Percentiles rank a stretch among this genome's conserved stretches.
Evolutionary conservation across 2,888 invertebrate species (phyloP).

Genomic region (Germaria angustata): DNA sequence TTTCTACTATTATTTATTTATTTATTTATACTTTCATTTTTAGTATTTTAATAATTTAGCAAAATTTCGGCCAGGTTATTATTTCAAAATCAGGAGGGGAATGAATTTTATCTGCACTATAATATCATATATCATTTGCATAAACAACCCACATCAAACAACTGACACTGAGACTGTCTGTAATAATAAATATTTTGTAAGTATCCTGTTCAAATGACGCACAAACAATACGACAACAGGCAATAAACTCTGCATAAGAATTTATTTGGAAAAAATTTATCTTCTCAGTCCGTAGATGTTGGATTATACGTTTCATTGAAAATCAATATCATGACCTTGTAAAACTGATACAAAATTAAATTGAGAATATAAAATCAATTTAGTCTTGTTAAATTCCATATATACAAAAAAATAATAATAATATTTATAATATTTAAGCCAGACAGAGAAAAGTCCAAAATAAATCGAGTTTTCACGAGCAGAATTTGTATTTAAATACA

Average conservation of each 20-base stretch:
- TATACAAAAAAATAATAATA: too few relatives aligned
- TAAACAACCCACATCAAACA: neutral
- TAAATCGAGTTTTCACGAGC: too few relatives aligned
- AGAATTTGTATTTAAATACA: too few relatives aligned
- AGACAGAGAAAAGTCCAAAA: too few relatives aligned
- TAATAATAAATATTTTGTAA: neutral
- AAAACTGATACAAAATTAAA: neutral
- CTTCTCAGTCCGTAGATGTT: neutral
- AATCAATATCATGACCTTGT: neutral
- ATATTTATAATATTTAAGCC: too few relatives aligned
- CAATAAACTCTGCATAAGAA: neutral
- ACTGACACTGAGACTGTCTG: slow-evolving; percentile 1
- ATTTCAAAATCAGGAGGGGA: neutral
- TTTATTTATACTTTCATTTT: too few relatives aligned
- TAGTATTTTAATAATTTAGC: too few relatives aligned
- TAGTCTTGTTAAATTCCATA: too few relatives aligned
- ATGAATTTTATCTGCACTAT: neutral
- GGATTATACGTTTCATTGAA: neutral
- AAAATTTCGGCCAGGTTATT: neutral
- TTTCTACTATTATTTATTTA: too few relatives aligned
- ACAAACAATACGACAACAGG: neutral
- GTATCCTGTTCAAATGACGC: neutral
- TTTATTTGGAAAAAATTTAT: neutral
- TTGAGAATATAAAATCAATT: too few relatives aligned
- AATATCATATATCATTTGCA: neutral